Evolutionary conservation across 2,888 invertebrate species (phyloP).

Genomic region (Pomacea canaliculata): DNA sequence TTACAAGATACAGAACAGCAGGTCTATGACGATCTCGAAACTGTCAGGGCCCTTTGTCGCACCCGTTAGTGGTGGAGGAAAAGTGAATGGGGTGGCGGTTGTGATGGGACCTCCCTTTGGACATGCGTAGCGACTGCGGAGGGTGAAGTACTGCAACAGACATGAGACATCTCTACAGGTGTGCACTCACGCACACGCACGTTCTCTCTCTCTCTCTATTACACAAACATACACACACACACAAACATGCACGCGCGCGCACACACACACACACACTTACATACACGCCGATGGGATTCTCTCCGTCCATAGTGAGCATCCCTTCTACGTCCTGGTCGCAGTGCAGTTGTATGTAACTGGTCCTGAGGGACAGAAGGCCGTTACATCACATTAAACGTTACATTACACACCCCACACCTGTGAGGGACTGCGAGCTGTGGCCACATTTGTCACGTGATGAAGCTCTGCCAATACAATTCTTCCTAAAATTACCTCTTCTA

Average conservation of each 20-base stretch:
- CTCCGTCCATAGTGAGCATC: not conserved
- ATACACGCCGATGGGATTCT: not conserved
- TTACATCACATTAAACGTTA: no score
- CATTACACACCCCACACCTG: no score
- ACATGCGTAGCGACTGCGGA: constrained; percentile 14
- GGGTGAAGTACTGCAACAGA: constrained; percentile 5
- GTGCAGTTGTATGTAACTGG: not conserved
- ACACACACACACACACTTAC: constrained; percentile 2
- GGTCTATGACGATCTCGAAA: constrained; percentile 1
- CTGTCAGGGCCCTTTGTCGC: not conserved
- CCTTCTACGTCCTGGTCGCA: constrained; percentile 4
- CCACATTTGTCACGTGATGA: no score
- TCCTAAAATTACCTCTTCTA: no score
- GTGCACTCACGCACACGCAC: not conserved
- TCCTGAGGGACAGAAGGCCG: not conserved
- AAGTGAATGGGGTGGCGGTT: not conserved
- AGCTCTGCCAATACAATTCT: no score
- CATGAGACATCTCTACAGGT: not conserved
- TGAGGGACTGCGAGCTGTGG: no score
- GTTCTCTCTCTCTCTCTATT: not conserved
- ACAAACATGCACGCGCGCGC: not conserved
- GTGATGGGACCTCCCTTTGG: not conserved
- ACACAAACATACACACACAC: not conserved
- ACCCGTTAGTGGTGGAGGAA: not conserved
- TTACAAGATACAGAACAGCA: constrained; percentile 2